Evolutionary conservation across 2,797 vertebrate genomes (phyloP).

Genomic region (Philypnodon macrostomus): DNA sequence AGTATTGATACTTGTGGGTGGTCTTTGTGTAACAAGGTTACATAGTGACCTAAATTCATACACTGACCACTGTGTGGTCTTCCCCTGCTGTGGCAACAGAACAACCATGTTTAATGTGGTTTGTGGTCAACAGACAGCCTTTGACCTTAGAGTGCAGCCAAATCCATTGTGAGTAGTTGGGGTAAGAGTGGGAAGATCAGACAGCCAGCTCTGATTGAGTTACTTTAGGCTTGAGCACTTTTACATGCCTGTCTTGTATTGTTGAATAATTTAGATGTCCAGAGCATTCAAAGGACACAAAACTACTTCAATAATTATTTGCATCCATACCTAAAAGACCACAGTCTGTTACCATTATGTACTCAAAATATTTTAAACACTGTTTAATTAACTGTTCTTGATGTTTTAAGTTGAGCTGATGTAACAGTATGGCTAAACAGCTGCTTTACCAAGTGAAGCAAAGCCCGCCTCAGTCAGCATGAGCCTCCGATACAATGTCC

Average conservation of each 20-base stretch:
- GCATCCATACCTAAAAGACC: no score
- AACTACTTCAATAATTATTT: no score
- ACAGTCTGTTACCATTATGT: no score
- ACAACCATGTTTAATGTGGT: constrained; percentile 68
- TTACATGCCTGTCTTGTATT: constrained; percentile 63
- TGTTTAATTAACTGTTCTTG: no score
- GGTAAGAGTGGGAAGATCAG: constrained; percentile 54
- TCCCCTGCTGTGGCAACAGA: constrained; percentile 29
- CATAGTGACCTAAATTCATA: constrained; percentile 30
- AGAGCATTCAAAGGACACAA: constrained; percentile 42
- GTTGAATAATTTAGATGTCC: constrained; percentile 77
- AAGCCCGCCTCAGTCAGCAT: constrained; percentile 45
- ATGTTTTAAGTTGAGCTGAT: constrained; percentile 20
- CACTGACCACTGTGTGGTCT: constrained; percentile 61
- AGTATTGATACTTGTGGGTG: constrained; percentile 42
- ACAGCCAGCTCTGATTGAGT: constrained; percentile 64
- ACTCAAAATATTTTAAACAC: constrained; percentile 4
- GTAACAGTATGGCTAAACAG: constrained; percentile 11
- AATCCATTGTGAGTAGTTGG: constrained; percentile 47
- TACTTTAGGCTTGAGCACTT: constrained; percentile 61
- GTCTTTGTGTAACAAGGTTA: constrained; percentile 44
- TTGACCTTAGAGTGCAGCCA: constrained; percentile 65
- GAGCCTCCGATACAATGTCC: constrained; percentile 56
- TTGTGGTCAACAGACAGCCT: constrained; percentile 73
- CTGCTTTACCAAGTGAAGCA: constrained; percentile 44